These are phyloP conservation scores for Acromyrmex charruanus DNA, from an alignment of 1,140 invertebrate genomes.

Conservation along the genomic window DNA sequence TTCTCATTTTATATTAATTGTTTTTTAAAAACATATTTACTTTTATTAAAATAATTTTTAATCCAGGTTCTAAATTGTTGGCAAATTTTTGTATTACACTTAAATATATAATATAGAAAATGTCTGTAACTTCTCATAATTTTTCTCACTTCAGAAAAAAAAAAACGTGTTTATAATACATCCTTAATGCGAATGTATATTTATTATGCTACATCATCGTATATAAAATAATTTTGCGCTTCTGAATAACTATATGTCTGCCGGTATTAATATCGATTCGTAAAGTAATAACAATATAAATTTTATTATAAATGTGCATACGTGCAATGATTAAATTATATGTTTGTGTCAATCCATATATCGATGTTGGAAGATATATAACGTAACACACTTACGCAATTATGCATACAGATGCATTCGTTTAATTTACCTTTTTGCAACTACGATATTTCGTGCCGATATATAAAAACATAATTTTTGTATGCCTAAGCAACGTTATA, in stretches of 20 bases:
- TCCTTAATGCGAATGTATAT: not conserved
- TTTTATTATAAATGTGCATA: slow-evolving; percentile 54
- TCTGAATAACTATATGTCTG: not conserved
- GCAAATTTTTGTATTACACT: too few relatives aligned
- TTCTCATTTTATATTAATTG: too few relatives aligned
- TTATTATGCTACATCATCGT: slow-evolving; percentile 14
- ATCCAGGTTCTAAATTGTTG: too few relatives aligned
- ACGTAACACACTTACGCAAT: slow-evolving; percentile 41
- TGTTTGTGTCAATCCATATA: slow-evolving; percentile 29
- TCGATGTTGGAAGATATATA: not conserved
- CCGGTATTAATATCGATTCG: slow-evolving; percentile 33
- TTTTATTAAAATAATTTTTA: too few relatives aligned
- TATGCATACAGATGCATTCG: slow-evolving; percentile 34
- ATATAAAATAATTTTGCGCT: slow-evolving; percentile 20
- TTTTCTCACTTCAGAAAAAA: too few relatives aligned
- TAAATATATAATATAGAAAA: too few relatives aligned
- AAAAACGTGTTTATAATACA: too few relatives aligned
- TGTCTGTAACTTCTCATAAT: too few relatives aligned
- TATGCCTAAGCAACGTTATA: not conserved
- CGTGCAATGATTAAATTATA: slow-evolving; percentile 39
- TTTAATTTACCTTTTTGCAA: slow-evolving; percentile 13
- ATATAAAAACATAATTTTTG: not conserved
- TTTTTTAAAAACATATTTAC: too few relatives aligned
- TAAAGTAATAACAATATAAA: slow-evolving; percentile 49
- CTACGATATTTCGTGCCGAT: slow-evolving; percentile 3